Conservation (phyloP, 92 coral and sea anemone species). For the Bergia puertoricense region DNA sequence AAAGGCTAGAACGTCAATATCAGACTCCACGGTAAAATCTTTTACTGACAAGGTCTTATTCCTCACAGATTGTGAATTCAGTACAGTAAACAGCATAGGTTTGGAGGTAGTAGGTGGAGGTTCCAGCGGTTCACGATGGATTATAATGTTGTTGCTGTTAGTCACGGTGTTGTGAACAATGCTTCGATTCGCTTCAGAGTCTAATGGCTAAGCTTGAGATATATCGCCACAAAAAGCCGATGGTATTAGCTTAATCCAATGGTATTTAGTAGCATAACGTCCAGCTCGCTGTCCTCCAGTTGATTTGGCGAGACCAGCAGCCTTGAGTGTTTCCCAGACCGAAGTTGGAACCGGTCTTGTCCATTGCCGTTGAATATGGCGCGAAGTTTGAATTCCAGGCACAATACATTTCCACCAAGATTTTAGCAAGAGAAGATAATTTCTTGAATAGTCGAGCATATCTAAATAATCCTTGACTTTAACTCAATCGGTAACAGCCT, state of each 20-base stretch:
- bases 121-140: conserved; percentile 28
- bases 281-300: not conserved
- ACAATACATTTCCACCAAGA: not conserved
- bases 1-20: no score
- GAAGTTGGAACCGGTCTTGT: not conserved
- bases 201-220: not conserved
- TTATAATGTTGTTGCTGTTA: conserved; percentile 2
- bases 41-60: not conserved
- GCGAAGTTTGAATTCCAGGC: not conserved
- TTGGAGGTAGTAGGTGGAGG: conserved; percentile 29
- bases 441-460: not conserved
- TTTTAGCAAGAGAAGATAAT: not conserved
- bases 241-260: not conserved
- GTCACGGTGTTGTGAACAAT: conserved; percentile 20
- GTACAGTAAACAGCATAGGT: conserved; percentile 33
- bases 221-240: conserved; percentile 1
- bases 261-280: not conserved
- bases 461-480: not conserved
- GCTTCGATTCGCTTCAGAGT: conserved; percentile 7
- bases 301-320: not conserved
- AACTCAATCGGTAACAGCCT: not conserved
- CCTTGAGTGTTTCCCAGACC: not conserved
- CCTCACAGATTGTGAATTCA: conserved; percentile 27
- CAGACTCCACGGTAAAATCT: no score
- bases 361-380: not conserved